Base-by-base conservation (phyloP, 92 coral and sea anemone species). In the Anthopleura xanthogrammica region DNA sequence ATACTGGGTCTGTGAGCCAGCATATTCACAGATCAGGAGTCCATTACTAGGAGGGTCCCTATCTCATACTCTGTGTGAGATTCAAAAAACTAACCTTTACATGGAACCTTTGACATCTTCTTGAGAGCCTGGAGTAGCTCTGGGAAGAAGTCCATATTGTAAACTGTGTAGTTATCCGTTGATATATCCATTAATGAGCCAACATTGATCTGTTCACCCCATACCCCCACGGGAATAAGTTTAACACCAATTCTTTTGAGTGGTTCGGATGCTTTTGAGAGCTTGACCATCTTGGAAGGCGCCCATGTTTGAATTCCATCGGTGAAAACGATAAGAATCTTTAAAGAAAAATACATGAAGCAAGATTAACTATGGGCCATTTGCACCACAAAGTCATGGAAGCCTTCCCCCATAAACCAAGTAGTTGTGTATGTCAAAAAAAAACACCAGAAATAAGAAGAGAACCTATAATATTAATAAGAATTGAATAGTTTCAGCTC, bases 221-320 rank as follows among this genome's bases (percentile, higher is more conserved):
- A 87, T 62, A 89, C 87, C 75, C 90, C 95, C 66, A 92, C 95
- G 16, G 95, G 93, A 60, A 89, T 70, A 50, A 92, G 90, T 56
- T 90, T 86, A 36, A 92, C 95, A 5, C 95, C 93, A 66, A 84
- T 87, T 72, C 80, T 70, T 20, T 86, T 89, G 76, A 92, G 93
- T 0, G 85, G 80, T 8, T 87, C 85, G 16, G 93, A 76, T n/a
- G 88, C 87, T 42, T 85, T 87, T 50, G 42, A 81, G 40, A 92
- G 85, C 75, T 83, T 91, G 12, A 84, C 84, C 93, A 89, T 92
- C 24, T 71, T 84, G 9, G 80, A 60, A 3, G 93, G 93, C 12
- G 83, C 87, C 92, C 95, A 89, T 16, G 95, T 92, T 79, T 92
- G 95, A 50, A 74, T 84, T 5, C 95, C 95, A 77, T 92, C 95